Conservation (phyloP, 2,888 invertebrate species). For the Drosophila infuscata region DNA sequence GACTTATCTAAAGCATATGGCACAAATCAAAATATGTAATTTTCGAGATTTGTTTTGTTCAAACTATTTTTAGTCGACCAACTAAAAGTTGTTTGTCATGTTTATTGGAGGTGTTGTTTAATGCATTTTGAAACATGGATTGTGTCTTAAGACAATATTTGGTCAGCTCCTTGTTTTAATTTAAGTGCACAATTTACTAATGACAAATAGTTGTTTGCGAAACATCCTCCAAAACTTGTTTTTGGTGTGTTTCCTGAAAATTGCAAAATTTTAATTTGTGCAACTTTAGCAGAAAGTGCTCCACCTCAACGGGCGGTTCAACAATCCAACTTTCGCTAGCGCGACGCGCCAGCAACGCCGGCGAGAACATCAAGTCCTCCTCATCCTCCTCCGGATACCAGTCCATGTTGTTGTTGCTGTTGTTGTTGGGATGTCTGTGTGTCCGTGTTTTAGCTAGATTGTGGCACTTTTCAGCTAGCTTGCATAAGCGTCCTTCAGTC, state of each 20-base stretch:
- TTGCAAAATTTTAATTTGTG: neutral
- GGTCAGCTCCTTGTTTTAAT: neutral
- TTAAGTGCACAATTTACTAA: neutral
- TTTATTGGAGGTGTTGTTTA: neutral
- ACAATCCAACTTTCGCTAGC: constrained; percentile 96
- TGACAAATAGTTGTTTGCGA: neutral
- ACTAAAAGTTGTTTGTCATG: neutral
- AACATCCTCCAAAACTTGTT: neutral
- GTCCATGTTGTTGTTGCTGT: constrained; percentile 86
- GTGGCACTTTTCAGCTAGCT: constrained; percentile 27
- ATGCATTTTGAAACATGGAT: neutral
- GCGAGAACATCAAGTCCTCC: constrained; percentile 94
- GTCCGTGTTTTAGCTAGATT: neutral
- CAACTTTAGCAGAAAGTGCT: constrained; percentile 3
- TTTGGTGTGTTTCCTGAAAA: neutral
- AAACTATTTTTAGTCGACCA: neutral
- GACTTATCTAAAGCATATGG: neutral
- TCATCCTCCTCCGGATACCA: constrained; percentile 94
- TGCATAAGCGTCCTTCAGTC: constrained; percentile 56
- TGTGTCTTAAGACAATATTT: neutral
- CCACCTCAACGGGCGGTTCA: constrained; percentile 93
- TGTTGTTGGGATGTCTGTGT: neutral
- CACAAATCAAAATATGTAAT: constrained; percentile 1
- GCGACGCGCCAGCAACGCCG: constrained; percentile 93
- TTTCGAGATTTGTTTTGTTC: neutral